A percentile compares a stretch with the other conserved stretches of the same genome.
Evolutionary conservation across 64 coral and sea anemone genomes (phyloP).

Genomic region (Pocillopora verrucosa): DNA sequence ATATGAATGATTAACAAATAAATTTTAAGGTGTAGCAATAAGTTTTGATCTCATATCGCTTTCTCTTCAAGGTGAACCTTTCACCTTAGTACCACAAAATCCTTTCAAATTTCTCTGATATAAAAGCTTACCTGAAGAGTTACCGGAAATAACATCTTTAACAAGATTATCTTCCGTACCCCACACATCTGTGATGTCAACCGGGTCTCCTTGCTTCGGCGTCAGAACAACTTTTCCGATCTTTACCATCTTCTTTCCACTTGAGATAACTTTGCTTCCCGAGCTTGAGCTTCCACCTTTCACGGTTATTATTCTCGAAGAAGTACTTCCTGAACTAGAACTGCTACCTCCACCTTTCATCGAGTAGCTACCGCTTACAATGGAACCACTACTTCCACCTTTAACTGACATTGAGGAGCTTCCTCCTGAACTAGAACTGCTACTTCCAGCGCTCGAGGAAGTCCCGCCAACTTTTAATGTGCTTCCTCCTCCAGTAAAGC

Average conservation of each 20-base stretch:
- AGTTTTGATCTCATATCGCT: too few species aligned
- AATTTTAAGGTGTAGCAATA: too few species aligned
- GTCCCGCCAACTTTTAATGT: not conserved
- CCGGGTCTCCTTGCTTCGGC: not conserved
- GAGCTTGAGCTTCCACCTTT: constrained; percentile 19
- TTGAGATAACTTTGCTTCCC: not conserved
- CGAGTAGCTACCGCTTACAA: too few species aligned
- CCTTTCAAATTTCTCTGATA: too few species aligned
- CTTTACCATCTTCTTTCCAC: not conserved
- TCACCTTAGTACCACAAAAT: too few species aligned
- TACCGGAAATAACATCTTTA: not conserved
- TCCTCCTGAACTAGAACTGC: too few species aligned
- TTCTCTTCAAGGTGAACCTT: too few species aligned
- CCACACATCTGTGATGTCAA: not conserved
- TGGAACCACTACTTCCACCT: too few species aligned
- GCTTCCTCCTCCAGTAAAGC: too few species aligned
- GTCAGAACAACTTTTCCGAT: not conserved
- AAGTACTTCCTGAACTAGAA: not conserved
- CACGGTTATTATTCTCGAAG: not conserved
- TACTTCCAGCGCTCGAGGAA: not conserved
- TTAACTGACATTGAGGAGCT: too few species aligned
- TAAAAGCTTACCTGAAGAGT: not conserved
- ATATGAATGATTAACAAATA: too few species aligned
- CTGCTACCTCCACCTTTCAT: not conserved
- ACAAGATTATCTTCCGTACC: not conserved